Conservation (phyloP, 2,888 invertebrate species). For the Criorhina ranunculi region DNA sequence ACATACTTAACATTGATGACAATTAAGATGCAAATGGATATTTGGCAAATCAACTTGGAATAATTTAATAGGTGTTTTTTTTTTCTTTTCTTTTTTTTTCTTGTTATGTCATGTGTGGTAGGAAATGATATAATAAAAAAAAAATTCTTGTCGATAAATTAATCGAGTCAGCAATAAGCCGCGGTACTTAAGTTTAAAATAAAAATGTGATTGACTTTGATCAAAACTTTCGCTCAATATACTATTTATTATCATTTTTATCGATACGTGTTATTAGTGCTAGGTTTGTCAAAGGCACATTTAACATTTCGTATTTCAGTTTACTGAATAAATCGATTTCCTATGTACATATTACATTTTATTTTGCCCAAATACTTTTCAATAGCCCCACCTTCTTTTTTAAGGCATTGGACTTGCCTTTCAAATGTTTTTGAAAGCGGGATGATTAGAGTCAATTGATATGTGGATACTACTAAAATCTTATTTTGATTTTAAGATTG, state of each 20-base stretch:
- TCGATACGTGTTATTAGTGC: neutral
- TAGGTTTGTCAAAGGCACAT: neutral
- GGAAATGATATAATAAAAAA: neutral
- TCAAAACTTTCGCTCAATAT: neutral
- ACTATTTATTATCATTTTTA: neutral
- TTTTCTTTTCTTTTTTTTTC: slow-evolving; percentile 2
- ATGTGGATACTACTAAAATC: neutral
- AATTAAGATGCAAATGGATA: neutral
- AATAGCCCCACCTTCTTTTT: slow-evolving; percentile 41
- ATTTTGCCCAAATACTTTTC: neutral
- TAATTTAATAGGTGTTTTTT: neutral
- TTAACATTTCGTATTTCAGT: slow-evolving; percentile 1
- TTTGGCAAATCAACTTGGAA: neutral
- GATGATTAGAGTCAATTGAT: neutral
- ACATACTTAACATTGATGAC: neutral
- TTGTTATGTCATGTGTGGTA: slow-evolving; percentile 10
- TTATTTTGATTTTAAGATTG: too few relatives aligned
- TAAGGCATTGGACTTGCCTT: neutral
- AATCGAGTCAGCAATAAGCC: neutral
- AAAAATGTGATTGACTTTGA: neutral
- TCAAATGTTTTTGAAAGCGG: neutral
- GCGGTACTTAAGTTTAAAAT: neutral
- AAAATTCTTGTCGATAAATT: neutral
- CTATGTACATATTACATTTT: slow-evolving; percentile 21
- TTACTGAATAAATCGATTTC: slow-evolving; percentile 50